Conservation (phyloP, 2,113 vertebrate genomes). For the Rhinolophus ferrumequinum region DNA sequence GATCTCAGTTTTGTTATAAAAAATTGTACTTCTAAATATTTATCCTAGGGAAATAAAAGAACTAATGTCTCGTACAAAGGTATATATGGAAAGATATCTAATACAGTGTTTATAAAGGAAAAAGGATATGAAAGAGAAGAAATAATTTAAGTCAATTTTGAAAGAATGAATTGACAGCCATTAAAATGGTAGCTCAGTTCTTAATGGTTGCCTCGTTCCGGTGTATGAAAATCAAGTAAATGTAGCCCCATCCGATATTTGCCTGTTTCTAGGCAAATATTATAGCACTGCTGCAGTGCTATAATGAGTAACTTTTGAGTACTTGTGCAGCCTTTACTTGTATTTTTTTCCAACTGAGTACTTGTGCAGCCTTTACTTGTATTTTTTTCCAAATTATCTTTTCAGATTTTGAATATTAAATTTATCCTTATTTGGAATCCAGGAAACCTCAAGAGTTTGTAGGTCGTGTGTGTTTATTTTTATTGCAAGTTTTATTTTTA, state of each 20-base stretch:
- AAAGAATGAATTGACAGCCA: background rate
- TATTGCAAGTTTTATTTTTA: constrained; percentile 34
- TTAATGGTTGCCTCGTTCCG: background rate
- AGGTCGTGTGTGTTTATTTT: background rate
- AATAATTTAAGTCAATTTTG: background rate
- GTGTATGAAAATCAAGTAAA: background rate
- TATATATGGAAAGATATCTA: background rate
- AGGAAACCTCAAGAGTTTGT: background rate
- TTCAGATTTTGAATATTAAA: background rate
- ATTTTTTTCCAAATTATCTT: background rate
- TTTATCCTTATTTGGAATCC: background rate
- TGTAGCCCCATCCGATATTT: background rate
- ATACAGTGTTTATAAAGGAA: background rate
- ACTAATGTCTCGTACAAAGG: background rate
- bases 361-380: background rate
- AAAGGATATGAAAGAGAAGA: background rate
- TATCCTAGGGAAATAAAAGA: background rate
- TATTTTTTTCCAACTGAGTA: background rate
- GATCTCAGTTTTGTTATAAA: constrained; percentile 13
- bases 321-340: background rate
- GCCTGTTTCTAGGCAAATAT: background rate
- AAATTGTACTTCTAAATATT: constrained; percentile 1
- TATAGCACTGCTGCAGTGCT: too few relatives aligned
- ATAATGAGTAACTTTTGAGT: background rate
- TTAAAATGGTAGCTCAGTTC: background rate